phyloP scores from a whole-genome alignment of 2,113 vertebrate genomes.

The Plecotus auritus region DNA sequence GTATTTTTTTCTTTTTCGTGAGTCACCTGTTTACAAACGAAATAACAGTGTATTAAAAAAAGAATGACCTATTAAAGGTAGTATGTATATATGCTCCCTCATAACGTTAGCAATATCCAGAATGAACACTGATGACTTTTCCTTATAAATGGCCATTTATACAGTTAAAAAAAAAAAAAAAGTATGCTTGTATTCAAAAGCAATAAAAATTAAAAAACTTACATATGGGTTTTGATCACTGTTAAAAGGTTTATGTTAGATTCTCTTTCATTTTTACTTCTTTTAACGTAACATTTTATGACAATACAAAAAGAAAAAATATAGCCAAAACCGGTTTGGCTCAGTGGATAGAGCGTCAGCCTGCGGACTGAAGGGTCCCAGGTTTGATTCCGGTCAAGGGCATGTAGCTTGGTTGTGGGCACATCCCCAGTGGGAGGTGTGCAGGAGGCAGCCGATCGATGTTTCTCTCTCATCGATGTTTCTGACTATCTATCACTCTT shows the following conservation, averaged over 20 bases:
- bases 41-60: conserved; percentile 66
- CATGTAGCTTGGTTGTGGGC: too few species aligned
- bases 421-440: too few species aligned
- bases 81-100: not conserved
- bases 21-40: conserved; percentile 76
- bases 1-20: conserved; percentile 52
- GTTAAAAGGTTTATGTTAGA: not conserved
- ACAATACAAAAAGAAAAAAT: not conserved
- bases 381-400: too few species aligned
- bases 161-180: not conserved
- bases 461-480: too few species aligned
- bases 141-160: not conserved
- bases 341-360: too few species aligned
- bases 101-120: not conserved
- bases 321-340: too few species aligned
- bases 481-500: too few species aligned
- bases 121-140: not conserved
- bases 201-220: not conserved
- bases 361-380: too few species aligned
- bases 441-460: too few species aligned
- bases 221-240: not conserved
- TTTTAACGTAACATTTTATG: not conserved
- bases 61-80: not conserved
- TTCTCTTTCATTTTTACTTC: not conserved
- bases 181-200: not conserved